Evolutionary conservation across 1,140 invertebrate genomes (phyloP), one percentile per base, ranked within the genome.

Genomic region (Drosophila bocki): DNA sequence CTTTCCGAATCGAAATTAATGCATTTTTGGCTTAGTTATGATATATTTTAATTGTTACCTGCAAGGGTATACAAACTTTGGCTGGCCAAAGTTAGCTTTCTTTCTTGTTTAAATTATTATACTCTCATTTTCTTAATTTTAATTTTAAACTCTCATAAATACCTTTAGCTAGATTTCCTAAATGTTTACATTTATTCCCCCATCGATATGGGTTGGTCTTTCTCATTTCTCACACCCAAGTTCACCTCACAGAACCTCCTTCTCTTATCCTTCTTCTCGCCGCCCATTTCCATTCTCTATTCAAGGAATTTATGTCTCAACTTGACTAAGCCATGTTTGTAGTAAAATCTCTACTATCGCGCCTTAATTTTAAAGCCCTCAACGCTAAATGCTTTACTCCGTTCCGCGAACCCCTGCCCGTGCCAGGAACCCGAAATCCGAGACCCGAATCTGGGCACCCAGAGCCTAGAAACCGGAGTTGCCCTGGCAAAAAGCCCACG

Each of bases 351-450:
- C 71, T 75, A 88, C 72, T 83, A 88, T 68, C 51, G 78, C 44
- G 63, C 71, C 83, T 88, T 88, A 87, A 80, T 83, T 87, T 88
- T 88, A 79, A 88, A 88, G 76, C 76, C 64, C 68, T 75, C 60
- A 63, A 65, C 63, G 85, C 79, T 76, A 76, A 75, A 81, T 68
- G 76, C 39, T 51, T n/a, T 41, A 17, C 48, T 51, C 19, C 47
- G 17, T 39, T 62, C 11, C 7, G 37, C 35, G 9, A 42, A 26
- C 19, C 19, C 11, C 9, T 39, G 15, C 19, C 53, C 17, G 3
- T 22, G 19, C 22, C 35, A 12, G 39, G 62, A 61, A 54, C 3
- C 37, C 35, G 22, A 44, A 44, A 9, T 3, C 7, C 6, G 6
- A 56, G 5, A 33, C 29, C 51, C 51, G 7, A 33, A 53, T 7